Evolutionary conservation across 2,797 vertebrate genomes (phyloP), one percentile per base, ranked within the genome.

Genomic region (Pangasius djambal): DNA sequence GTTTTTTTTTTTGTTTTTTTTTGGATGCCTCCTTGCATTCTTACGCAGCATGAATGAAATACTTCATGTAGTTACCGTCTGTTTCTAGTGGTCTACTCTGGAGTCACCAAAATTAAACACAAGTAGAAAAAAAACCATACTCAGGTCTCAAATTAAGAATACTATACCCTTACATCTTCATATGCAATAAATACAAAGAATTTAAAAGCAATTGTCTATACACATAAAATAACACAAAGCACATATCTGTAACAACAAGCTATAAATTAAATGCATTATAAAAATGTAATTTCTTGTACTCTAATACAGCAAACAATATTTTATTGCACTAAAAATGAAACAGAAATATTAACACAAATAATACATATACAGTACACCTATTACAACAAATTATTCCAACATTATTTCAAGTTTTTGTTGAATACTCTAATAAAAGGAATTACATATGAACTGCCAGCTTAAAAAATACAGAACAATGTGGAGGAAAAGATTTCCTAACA

Each of bases 141-240:
- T 83, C 20, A 31, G 79, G 70, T 89, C 16, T 75, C 75, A 67
- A 59, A 9, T 6, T 8, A 67, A 9, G 37, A 87, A 89, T 70
- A 86, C 83, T 70, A 92, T 37, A 86, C 34, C 37, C 79, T 55
- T 59, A 31, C 48, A n/a, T 57, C 28, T 83, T 65, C 89, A 28
- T 74, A 57, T 79, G 84, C 91, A 91, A 90, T 92, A 92, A 91
- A 91, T 87, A 91, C 61, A 93, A 89, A 88, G 52, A 91, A 78
- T 28, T 89, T 89, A 91, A 90, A 94, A 94, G 90, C 88, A 81
- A 86, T 31, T 70, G 86, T 50, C 84, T 89, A 89, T 90, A 92
- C 92, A 92, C 67, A 82, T 87, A 85, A 87, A 70, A 25, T 82
- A 78, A 83, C 69, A 65, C 31, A 70, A 88, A 82, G 18, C 48